phyloP scores from a whole-genome alignment of 2,888 invertebrate species.

The Parochlus steinenii region DNA sequence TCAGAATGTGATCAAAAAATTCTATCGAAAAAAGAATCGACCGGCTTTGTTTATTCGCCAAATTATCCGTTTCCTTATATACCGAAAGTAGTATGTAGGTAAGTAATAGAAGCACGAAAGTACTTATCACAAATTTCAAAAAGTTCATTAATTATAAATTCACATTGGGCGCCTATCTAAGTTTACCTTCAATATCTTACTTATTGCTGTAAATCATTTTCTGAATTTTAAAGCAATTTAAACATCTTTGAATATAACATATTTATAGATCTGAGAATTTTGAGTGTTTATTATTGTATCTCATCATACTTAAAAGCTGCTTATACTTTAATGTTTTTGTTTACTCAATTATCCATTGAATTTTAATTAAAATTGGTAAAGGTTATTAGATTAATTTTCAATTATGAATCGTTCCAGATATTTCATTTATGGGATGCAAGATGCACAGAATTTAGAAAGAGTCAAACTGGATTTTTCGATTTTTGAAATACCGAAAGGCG shows the following conservation, averaged over 20 bases:
- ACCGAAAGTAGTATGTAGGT: slow-evolving; percentile 87
- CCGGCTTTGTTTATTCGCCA: slow-evolving; percentile 86
- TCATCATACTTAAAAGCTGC: neutral
- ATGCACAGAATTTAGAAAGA: slow-evolving; percentile 87
- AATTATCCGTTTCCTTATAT: slow-evolving; percentile 93
- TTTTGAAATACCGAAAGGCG: slow-evolving; percentile 78
- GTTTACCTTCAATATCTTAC: no score
- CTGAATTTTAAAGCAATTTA: neutral
- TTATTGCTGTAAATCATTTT: neutral
- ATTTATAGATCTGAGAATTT: neutral
- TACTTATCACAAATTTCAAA: neutral
- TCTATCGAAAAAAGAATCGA: slow-evolving; percentile 81
- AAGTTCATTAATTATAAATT: neutral
- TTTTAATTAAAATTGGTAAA: neutral
- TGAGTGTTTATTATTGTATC: neutral
- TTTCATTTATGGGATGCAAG: slow-evolving; percentile 97
- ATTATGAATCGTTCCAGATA: slow-evolving; percentile 49
- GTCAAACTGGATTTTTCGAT: slow-evolving; percentile 75
- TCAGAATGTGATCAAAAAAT: slow-evolving; percentile 99
- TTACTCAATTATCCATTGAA: neutral
- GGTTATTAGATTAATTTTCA: neutral
- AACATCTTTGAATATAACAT: neutral
- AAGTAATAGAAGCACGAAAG: slow-evolving; percentile 22
- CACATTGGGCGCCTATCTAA: no score
- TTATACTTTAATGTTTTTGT: slow-evolving; percentile 1